Percentiles rank a stretch among this genome's conserved stretches.
phyloP scores from a whole-genome alignment of 1,140 invertebrate genomes.

The Sweltsa coloradensis region DNA sequence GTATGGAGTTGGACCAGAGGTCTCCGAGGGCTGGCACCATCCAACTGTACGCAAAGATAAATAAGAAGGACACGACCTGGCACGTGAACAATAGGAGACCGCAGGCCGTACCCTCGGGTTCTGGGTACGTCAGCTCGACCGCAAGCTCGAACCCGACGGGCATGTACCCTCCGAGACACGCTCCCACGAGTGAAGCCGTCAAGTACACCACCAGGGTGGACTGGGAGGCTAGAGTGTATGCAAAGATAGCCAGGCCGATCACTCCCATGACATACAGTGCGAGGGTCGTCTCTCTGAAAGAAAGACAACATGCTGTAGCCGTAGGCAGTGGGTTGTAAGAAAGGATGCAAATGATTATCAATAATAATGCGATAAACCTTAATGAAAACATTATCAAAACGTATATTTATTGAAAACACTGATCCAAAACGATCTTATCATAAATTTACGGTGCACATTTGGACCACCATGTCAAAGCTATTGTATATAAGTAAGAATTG shows the following conservation, averaged over 20 bases:
- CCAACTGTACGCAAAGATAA: conserved; percentile 55
- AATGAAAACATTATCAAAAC: too few relatives aligned
- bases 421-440: too few relatives aligned
- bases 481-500: too few relatives aligned
- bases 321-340: too few relatives aligned
- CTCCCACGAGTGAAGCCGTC: conserved; percentile 60
- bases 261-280: conserved; percentile 73
- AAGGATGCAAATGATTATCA: too few relatives aligned
- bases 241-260: conserved; percentile 76
- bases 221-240: conserved; percentile 59
- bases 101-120: conserved; percentile 40
- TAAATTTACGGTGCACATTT: too few relatives aligned
- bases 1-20: conserved; percentile 52
- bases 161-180: conserved; percentile 38
- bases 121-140: conserved; percentile 48
- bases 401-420: too few relatives aligned
- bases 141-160: conserved; percentile 53
- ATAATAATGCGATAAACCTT: too few relatives aligned
- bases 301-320: not conserved
- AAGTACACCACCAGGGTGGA: conserved; percentile 63
- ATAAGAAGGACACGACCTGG: conserved; percentile 45
- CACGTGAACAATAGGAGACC: conserved; percentile 1
- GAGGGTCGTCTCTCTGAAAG: conserved; percentile 71
- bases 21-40: conserved; percentile 41
- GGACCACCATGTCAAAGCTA: too few relatives aligned